Conservation (phyloP, 2,113 vertebrate genomes). For the Clupea harengus region DNA sequence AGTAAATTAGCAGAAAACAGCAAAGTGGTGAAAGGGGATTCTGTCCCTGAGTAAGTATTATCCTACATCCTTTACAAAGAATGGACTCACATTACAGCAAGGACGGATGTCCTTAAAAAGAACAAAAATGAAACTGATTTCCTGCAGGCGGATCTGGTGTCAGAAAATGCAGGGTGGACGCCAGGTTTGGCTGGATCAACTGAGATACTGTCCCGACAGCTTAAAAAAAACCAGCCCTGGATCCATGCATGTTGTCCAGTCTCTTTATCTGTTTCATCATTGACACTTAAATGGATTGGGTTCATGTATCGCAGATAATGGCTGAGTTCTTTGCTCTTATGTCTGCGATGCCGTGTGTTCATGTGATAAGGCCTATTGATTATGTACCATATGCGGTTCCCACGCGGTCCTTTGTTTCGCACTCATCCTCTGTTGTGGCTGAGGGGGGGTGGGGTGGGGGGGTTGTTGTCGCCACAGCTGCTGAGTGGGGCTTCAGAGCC, state of each 20-base stretch:
- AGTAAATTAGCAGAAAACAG: neutral
- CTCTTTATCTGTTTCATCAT: conserved; percentile 47
- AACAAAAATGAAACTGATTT: conserved; percentile 50
- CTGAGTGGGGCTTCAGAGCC: conserved; percentile 26
- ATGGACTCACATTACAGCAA: conserved; percentile 19
- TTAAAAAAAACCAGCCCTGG: neutral
- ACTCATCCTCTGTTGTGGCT: conserved; percentile 30
- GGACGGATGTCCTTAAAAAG: conserved; percentile 44
- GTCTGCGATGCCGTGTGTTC: conserved; percentile 47
- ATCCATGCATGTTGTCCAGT: conserved; percentile 27
- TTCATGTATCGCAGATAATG: conserved; percentile 61
- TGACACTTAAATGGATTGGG: conserved; percentile 67
- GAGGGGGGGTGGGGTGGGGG: conserved; percentile 33
- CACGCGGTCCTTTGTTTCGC: conserved; percentile 48
- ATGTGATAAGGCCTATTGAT: conserved; percentile 68
- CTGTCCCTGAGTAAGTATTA: neutral
- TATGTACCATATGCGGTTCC: conserved; percentile 50
- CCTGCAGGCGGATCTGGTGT: conserved; percentile 40
- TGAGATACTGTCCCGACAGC: conserved; percentile 43
- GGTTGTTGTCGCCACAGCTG: conserved; percentile 37
- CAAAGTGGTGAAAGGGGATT: neutral
- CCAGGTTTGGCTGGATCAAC: conserved; percentile 40
- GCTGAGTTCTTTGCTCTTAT: conserved; percentile 44
- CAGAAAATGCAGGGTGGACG: conserved; percentile 39
- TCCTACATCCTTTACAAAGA: neutral